Evolutionary conservation across 2,888 invertebrate species (phyloP).

Genomic region (Ophioninae sp.): DNA sequence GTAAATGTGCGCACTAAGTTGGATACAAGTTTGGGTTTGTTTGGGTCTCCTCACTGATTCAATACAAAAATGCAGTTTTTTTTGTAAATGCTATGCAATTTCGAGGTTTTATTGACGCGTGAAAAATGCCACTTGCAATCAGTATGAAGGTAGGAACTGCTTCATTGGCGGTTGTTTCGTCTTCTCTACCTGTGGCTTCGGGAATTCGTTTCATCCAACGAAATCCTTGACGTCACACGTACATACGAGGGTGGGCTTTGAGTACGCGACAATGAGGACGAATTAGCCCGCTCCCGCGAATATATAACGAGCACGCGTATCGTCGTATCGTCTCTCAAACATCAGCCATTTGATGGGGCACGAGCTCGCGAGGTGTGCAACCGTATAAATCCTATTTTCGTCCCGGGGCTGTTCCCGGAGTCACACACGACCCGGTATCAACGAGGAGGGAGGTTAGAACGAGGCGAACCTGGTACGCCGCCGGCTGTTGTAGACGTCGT

Average conservation of each 20-base stretch:
- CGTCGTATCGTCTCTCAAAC: slow-evolving; percentile 78
- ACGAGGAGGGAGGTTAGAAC: slow-evolving; percentile 34
- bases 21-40: no score
- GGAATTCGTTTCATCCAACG: slow-evolving; percentile 69
- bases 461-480: slow-evolving; percentile 63
- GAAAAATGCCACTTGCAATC: background rate
- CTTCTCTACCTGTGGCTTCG: slow-evolving; percentile 75
- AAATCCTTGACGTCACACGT: slow-evolving; percentile 64
- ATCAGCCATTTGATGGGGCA: slow-evolving; percentile 78
- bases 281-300: slow-evolving; percentile 56
- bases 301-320: slow-evolving; percentile 65
- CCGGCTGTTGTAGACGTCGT: slow-evolving; percentile 70
- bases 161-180: background rate
- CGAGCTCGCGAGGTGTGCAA: slow-evolving; percentile 57
- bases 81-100: no score
- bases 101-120: background rate
- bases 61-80: no score
- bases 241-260: slow-evolving; percentile 27
- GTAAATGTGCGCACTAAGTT: no score
- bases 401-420: slow-evolving; percentile 15
- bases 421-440: slow-evolving; percentile 34
- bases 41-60: no score
- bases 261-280: slow-evolving; percentile 54
- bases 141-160: background rate
- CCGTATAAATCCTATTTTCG: slow-evolving; percentile 58